Evolutionary conservation across 64 coral and sea anemone genomes (phyloP).

Genomic region (Montipora capricornis): DNA sequence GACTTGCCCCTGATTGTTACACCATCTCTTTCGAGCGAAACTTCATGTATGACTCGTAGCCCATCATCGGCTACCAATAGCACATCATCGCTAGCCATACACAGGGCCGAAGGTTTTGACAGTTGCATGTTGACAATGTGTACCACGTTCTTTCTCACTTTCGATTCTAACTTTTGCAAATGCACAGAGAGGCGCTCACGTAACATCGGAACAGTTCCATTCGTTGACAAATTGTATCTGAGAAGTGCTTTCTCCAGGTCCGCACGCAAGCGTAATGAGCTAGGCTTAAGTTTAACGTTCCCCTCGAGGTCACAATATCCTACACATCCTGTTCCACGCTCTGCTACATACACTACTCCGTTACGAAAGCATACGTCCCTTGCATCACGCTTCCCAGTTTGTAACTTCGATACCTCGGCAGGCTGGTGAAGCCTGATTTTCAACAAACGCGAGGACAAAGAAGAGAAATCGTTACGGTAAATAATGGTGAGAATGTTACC

Average conservation of each 20-base stretch:
- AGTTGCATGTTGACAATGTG: too few relatives aligned
- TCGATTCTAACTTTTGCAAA: too few relatives aligned
- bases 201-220: too few relatives aligned
- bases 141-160: too few relatives aligned
- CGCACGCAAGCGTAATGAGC: slow-evolving; percentile 47
- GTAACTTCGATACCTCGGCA: background rate
- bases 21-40: too few relatives aligned
- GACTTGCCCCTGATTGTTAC: too few relatives aligned
- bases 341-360: slow-evolving; percentile 64
- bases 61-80: too few relatives aligned
- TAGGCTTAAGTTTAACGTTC: slow-evolving; percentile 58
- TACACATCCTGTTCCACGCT: slow-evolving; percentile 52
- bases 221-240: too few relatives aligned
- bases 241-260: background rate
- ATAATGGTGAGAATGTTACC: slow-evolving; percentile 14
- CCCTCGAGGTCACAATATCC: slow-evolving; percentile 63
- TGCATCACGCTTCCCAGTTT: slow-evolving; percentile 17
- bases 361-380: slow-evolving; percentile 64
- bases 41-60: too few relatives aligned
- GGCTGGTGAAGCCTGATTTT: slow-evolving; percentile 27
- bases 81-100: too few relatives aligned
- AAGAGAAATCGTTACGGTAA: background rate
- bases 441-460: background rate
- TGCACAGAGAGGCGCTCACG: too few relatives aligned
- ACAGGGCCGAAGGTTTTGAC: too few relatives aligned